Evolutionary conservation across 2,888 invertebrate species (phyloP).

Genomic region (Shargacucullia verbasci): DNA sequence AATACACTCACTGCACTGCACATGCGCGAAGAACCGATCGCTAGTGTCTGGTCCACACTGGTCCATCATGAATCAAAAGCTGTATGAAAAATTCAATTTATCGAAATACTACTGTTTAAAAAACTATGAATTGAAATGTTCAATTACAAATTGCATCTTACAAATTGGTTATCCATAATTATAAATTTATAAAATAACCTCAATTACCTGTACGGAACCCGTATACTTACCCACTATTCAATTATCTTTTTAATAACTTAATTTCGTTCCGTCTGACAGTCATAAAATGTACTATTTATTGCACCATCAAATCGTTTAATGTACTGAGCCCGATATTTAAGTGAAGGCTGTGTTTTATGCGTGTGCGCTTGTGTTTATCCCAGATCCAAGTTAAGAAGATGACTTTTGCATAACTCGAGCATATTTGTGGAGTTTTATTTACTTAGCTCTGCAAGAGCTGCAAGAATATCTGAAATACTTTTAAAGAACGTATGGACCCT

Average conservation of each 20-base stretch:
- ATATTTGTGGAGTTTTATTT: no score
- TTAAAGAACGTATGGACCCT: no score
- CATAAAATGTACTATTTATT: constrained; percentile 37
- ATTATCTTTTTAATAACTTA: constrained; percentile 41
- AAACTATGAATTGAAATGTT: no score
- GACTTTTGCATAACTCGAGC: neutral
- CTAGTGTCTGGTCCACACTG: no score
- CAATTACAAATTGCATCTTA: neutral
- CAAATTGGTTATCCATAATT: neutral
- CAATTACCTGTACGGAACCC: constrained; percentile 12
- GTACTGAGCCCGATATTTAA: constrained; percentile 6
- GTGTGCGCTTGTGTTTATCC: neutral
- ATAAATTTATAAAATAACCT: constrained; percentile 5
- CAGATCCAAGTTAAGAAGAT: neutral
- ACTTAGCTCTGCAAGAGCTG: no score
- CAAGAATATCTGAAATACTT: no score
- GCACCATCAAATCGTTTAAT: constrained; percentile 22
- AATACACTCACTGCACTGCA: no score
- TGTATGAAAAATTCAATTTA: no score
- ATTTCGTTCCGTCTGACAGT: constrained; percentile 22
- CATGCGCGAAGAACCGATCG: no score
- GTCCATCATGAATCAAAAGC: no score
- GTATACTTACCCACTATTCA: constrained; percentile 3
- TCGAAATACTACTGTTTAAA: no score
- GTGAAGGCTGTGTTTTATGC: constrained; percentile 7